Percentiles rank a stretch among this genome's conserved stretches.
Evolutionary conservation across 2,113 vertebrate genomes (phyloP).

Genomic region (Lonchura striata): DNA sequence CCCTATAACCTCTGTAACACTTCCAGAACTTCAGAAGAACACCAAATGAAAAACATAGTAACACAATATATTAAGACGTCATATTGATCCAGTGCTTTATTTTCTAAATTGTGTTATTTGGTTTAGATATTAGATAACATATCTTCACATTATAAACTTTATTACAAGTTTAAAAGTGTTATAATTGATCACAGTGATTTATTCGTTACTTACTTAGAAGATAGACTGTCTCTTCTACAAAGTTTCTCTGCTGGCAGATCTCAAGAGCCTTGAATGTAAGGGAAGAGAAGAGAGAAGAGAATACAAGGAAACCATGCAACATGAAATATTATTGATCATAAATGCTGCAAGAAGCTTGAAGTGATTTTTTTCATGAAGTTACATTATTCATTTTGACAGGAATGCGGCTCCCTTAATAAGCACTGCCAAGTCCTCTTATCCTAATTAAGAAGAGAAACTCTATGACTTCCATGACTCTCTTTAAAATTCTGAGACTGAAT

Average conservation of each 20-base stretch:
- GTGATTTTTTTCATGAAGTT: background rate
- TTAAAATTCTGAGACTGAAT: background rate
- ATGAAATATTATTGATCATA: background rate
- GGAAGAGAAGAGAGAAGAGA: slow-evolving; percentile 7
- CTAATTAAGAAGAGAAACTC: background rate
- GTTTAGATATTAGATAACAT: background rate
- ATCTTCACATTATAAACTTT: background rate
- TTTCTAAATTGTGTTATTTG: background rate
- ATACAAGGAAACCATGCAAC: background rate
- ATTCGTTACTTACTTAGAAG: slow-evolving; percentile 88
- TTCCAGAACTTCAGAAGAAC: background rate
- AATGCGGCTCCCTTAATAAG: background rate
- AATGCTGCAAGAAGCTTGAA: background rate
- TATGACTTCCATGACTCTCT: background rate
- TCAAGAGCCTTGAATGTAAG: slow-evolving; percentile 86
- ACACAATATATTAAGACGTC: background rate
- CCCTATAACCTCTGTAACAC: background rate
- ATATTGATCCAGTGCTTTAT: background rate
- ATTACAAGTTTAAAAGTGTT: background rate
- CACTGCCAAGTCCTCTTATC: background rate
- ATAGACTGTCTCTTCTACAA: slow-evolving; percentile 96
- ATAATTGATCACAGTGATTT: background rate
- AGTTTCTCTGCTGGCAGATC: slow-evolving; percentile 97
- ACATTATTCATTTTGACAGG: background rate
- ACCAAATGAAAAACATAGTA: background rate